Base-by-base conservation (phyloP, 2,113 vertebrate species). In the Recurvirostra avosetta region DNA sequence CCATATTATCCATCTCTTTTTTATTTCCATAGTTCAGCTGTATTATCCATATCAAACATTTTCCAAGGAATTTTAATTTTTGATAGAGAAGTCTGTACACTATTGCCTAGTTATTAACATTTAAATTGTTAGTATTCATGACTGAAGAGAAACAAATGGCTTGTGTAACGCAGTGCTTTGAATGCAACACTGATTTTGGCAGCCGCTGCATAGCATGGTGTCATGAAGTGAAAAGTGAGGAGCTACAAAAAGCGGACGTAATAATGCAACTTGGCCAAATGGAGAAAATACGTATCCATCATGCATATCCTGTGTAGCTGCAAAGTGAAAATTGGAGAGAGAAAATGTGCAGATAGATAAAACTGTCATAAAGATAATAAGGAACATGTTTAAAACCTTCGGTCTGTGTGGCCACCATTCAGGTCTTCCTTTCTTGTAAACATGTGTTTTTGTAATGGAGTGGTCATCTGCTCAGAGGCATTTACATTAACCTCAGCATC, bases 101-200 rank as follows among this genome's bases (percentile, higher is more conserved):
- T 91, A 63, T 66, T 95, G 84, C 70, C 63, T 91, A 86, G 94
- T 89, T 96, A 95, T 92, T 97, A 96, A 59, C 50, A 88, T 95
- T 95, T 95, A 90, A 92, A 95, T 82, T 94, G 88, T 95, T 85
- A 86, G 53, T 87, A 92, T 92, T 91, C 83, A 84, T 86, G 89
- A 94, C 66, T 90, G 91, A 92, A 96, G 75, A 88, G 90, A 96
- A 95, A 93, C 62, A 94, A 94, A 95, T 89, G 80, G 82, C 87
- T 91, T 96, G 86, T 96, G 95, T 96, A 97, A 95, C 36, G 55
- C 83, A 86, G 88, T 72, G 79, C 49, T 92, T 23, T 91, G 90
- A 94, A 90, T 38, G 88, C 77, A 90, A 92, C 66, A 59, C 65
- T 93, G 94, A 94, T 95, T 93, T 95, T 82, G 85, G 90, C 95